These are phyloP conservation scores for Ischnura elegans DNA, from an alignment of 2,888 invertebrate genomes.

Conservation along the genomic window DNA sequence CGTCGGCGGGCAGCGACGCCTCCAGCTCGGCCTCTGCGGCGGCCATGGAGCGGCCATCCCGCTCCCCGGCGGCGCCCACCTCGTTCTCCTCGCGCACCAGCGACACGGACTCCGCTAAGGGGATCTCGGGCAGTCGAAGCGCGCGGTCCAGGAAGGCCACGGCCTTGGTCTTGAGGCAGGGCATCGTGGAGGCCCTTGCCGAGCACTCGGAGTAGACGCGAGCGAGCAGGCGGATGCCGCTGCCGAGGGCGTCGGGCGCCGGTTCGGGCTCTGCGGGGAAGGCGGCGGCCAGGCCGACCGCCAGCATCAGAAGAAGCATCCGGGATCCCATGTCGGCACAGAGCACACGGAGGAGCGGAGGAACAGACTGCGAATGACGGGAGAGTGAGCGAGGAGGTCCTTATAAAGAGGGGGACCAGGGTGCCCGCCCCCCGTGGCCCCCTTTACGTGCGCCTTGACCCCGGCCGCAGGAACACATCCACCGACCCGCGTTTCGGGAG, in stretches of 20 bases:
- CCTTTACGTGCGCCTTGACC: slow-evolving; percentile 54
- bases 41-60: slow-evolving; percentile 75
- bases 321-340: slow-evolving; percentile 33
- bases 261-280: slow-evolving; percentile 75
- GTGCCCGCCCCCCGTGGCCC: slow-evolving; percentile 10
- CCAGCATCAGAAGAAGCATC: slow-evolving; percentile 75
- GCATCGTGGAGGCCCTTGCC: slow-evolving; percentile 83
- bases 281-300: slow-evolving; percentile 73
- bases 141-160: slow-evolving; percentile 89
- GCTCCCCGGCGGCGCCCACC: slow-evolving; percentile 81
- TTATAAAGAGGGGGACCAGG: slow-evolving; percentile 49
- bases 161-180: slow-evolving; percentile 90
- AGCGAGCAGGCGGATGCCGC: slow-evolving; percentile 72
- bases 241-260: slow-evolving; percentile 81
- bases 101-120: slow-evolving; percentile 83
- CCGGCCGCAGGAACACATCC: neutral
- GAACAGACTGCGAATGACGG: slow-evolving; percentile 46
- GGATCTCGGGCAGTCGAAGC: slow-evolving; percentile 77
- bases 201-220: slow-evolving; percentile 88
- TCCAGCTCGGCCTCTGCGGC: slow-evolving; percentile 85
- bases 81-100: slow-evolving; percentile 82
- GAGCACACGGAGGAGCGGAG: slow-evolving; percentile 33
- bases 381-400: slow-evolving; percentile 10
- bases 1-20: slow-evolving; percentile 81
- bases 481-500: neutral